A percentile compares a stretch with the other conserved stretches of the same genome.
Evolutionary conservation across 2,888 invertebrate species (phyloP).

Genomic region (Eupithecia inturbata): DNA sequence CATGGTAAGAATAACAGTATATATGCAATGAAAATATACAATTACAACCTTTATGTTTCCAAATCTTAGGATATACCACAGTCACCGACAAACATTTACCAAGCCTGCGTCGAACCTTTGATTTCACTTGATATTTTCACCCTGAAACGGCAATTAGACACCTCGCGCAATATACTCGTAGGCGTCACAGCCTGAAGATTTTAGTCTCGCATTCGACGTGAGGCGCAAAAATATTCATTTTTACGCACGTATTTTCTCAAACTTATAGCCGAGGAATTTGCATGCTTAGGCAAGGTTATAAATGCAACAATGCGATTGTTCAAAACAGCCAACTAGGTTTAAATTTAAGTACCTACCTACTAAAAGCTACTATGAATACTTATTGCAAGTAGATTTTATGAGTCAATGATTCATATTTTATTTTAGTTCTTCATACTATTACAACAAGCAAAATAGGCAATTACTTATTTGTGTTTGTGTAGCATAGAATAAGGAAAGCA

Average conservation of each 20-base stretch:
- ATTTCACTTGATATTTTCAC: conserved; percentile 49
- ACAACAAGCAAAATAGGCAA: no score
- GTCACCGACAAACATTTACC: neutral
- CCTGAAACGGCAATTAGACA: conserved; percentile 52
- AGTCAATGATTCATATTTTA: conserved; percentile 23
- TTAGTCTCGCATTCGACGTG: conserved; percentile 17
- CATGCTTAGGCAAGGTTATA: conserved; percentile 22
- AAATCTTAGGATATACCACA: neutral
- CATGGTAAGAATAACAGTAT: conserved; percentile 78
- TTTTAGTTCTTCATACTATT: neutral
- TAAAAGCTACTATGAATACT: neutral
- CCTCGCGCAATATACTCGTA: conserved; percentile 24
- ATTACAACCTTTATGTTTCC: neutral
- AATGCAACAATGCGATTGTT: conserved; percentile 27
- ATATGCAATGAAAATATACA: no score
- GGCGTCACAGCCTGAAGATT: conserved; percentile 39
- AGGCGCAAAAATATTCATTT: conserved; percentile 10
- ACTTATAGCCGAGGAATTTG: conserved; percentile 13
- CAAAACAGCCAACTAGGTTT: conserved; percentile 11
- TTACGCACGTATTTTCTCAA: conserved; percentile 11
- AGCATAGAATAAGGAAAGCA: neutral
- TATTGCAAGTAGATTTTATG: neutral
- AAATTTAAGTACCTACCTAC: neutral
- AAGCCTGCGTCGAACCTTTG: conserved; percentile 44
- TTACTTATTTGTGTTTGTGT: neutral